Evolutionary conservation across 2,888 invertebrate species (phyloP).

Genomic region (Auanema freiburgensis): DNA sequence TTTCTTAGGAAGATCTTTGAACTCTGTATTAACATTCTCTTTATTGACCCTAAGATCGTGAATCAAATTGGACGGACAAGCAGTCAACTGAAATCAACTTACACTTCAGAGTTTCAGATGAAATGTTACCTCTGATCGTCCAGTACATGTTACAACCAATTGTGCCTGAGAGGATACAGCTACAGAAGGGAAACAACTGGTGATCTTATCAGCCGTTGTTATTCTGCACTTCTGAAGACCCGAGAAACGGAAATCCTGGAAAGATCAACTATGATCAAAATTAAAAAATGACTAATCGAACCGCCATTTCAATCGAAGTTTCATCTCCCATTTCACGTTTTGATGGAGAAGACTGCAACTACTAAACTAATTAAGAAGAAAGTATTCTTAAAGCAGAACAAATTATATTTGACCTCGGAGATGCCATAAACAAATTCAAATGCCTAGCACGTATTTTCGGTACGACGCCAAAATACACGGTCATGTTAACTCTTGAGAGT

Average conservation of each 20-base stretch:
- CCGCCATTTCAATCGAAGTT: no score
- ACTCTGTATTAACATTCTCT: conserved; percentile 36
- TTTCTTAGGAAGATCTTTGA: conserved; percentile 29
- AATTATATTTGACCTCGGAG: no score
- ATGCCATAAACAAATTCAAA: no score
- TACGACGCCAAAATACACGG: no score
- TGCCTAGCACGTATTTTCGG: no score
- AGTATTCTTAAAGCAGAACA: no score
- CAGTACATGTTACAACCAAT: conserved; percentile 14
- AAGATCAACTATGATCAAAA: not conserved
- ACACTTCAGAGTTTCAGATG: not conserved
- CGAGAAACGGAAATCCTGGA: conserved; percentile 44
- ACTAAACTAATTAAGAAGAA: no score
- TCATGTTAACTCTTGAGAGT: no score
- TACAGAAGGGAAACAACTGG: conserved; percentile 18
- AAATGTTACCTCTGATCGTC: conserved; percentile 5
- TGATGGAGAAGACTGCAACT: no score
- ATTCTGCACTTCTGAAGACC: conserved; percentile 36
- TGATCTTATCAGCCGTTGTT: conserved; percentile 19
- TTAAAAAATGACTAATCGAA: no score
- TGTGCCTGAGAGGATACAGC: conserved; percentile 19
- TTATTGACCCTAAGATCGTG: conserved; percentile 23
- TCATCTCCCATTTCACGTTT: no score
- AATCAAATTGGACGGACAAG: conserved; percentile 24
- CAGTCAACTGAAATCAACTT: conserved; percentile 22